These are phyloP conservation scores for Dioctria linearis DNA, from an alignment of 2,888 invertebrate species.

Conservation along the genomic window DNA sequence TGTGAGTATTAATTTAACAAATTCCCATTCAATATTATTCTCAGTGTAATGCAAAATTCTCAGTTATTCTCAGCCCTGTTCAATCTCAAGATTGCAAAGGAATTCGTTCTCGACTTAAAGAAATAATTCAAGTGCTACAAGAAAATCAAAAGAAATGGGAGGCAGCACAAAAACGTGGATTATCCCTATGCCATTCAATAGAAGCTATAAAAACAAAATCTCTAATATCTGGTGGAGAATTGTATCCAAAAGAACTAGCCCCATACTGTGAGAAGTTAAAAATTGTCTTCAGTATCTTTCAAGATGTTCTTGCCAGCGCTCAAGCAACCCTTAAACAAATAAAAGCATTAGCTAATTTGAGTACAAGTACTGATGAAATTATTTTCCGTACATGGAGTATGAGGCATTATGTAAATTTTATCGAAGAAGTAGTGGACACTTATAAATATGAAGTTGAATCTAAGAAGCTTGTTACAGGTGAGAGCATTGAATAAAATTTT, in stretches of 20 bases:
- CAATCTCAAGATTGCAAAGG: not conserved
- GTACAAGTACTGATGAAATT: slow-evolving; percentile 61
- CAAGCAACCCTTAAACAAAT: slow-evolving; percentile 64
- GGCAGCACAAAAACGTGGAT: slow-evolving; percentile 66
- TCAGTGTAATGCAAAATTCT: not conserved
- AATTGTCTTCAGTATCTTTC: slow-evolving; percentile 65
- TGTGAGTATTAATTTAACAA: slow-evolving; percentile 17
- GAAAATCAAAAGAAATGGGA: slow-evolving; percentile 67
- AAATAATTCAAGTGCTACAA: slow-evolving; percentile 62
- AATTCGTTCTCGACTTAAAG: slow-evolving; percentile 60
- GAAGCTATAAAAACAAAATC: slow-evolving; percentile 66
- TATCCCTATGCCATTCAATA: slow-evolving; percentile 65
- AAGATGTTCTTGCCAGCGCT: slow-evolving; percentile 64
- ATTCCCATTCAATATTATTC: no score
- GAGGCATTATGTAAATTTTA: slow-evolving; percentile 63
- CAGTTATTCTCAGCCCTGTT: slow-evolving; percentile 14
- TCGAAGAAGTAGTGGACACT: slow-evolving; percentile 61
- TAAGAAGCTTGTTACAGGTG: slow-evolving; percentile 66
- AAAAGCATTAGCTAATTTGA: slow-evolving; percentile 63
- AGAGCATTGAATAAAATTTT: slow-evolving; percentile 38
- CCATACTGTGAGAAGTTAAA: slow-evolving; percentile 65
- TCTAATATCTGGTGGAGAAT: slow-evolving; percentile 59
- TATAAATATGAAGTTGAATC: slow-evolving; percentile 64
- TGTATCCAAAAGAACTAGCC: slow-evolving; percentile 64
- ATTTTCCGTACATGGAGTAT: slow-evolving; percentile 67